These are phyloP conservation scores for Trachemys scripta DNA, from an alignment of 2,113 vertebrate species.

Conservation along the genomic window DNA sequence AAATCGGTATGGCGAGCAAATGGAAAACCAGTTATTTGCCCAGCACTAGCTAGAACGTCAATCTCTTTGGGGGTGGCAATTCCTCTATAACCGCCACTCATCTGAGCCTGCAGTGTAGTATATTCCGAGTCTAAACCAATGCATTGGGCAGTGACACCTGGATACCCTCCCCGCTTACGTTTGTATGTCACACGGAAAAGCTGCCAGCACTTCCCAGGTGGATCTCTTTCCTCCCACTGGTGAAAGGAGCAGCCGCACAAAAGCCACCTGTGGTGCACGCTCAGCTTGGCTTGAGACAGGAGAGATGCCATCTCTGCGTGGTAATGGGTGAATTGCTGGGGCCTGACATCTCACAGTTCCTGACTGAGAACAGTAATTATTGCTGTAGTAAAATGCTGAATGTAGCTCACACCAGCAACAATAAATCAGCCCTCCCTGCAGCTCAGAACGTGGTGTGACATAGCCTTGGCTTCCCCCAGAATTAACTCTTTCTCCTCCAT, in stretches of 20 bases:
- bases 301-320: background rate
- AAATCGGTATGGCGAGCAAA: background rate
- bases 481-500: background rate
- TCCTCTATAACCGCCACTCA: background rate
- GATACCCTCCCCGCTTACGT: background rate
- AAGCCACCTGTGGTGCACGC: background rate
- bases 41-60: background rate
- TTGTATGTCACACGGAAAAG: background rate
- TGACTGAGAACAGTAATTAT: background rate
- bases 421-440: constrained; percentile 11
- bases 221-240: background rate
- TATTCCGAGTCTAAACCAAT: background rate
- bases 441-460: background rate
- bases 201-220: background rate
- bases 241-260: rapidly evolving
- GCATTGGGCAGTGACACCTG: background rate
- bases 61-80: background rate
- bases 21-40: background rate
- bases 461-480: background rate
- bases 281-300: background rate
- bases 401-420: background rate
- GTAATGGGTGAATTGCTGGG: background rate
- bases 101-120: background rate
- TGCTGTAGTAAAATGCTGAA: constrained; percentile 28
- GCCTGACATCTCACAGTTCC: rapidly evolving